Evolutionary conservation across 2,888 invertebrate species (phyloP).

Genomic region (Nycteola revayana): DNA sequence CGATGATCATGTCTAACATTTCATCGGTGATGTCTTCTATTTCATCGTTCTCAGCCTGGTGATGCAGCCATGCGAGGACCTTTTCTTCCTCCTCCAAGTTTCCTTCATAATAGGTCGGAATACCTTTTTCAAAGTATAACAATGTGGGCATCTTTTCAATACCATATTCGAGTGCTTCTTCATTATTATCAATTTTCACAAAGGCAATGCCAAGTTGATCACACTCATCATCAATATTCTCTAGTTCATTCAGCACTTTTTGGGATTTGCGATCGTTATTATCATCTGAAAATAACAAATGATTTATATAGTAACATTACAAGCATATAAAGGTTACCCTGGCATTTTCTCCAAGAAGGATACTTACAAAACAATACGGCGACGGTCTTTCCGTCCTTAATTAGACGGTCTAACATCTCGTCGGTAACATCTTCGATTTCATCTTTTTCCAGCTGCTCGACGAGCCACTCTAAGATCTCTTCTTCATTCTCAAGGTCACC

Average conservation of each 20-base stretch:
- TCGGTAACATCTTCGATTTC: slow-evolving; percentile 97
- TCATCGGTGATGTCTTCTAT: slow-evolving; percentile 97
- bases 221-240: slow-evolving; percentile 97
- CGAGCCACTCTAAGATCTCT: slow-evolving; percentile 93
- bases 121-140: slow-evolving; percentile 90
- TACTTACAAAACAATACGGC: slow-evolving; percentile 95
- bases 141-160: slow-evolving; percentile 93
- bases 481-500: slow-evolving; percentile 94
- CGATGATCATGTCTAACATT: slow-evolving; percentile 94
- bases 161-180: slow-evolving; percentile 95
- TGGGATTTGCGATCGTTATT: slow-evolving; percentile 94
- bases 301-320: slow-evolving; percentile 2
- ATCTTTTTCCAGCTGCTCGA: slow-evolving; percentile 93
- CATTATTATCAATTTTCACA: slow-evolving; percentile 95
- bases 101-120: slow-evolving; percentile 89
- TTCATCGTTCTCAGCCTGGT: slow-evolving; percentile 93
- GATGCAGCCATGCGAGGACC: slow-evolving; percentile 92
- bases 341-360: slow-evolving; percentile 8
- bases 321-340: slow-evolving; percentile 4
- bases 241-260: slow-evolving; percentile 91
- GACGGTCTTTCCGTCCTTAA: slow-evolving; percentile 93
- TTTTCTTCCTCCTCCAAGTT: slow-evolving; percentile 95
- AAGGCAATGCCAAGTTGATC: slow-evolving; percentile 94
- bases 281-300: slow-evolving; percentile 84
- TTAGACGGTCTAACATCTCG: slow-evolving; percentile 94